These are phyloP conservation scores for Lasaia peninsularis DNA, from an alignment of 1,140 invertebrate genomes.

Conservation along the genomic window DNA sequence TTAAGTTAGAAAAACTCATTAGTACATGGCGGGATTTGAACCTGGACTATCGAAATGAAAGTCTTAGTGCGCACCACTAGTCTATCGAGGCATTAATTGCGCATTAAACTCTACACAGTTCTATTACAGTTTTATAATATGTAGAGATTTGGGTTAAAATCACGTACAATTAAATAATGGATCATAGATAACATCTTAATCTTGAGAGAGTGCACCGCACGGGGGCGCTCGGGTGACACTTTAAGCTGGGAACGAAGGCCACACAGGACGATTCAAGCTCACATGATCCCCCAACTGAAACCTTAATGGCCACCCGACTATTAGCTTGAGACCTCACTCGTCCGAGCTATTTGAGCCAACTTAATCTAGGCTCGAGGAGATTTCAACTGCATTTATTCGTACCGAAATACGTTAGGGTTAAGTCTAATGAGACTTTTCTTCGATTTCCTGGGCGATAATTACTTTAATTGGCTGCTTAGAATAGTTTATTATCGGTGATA, in stretches of 20 bases:
- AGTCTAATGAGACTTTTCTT: too few relatives aligned
- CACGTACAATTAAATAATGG: background rate
- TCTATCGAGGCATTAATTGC: too few relatives aligned
- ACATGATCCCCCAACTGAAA: constrained; percentile 36
- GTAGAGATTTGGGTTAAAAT: background rate
- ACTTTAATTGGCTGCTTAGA: too few relatives aligned
- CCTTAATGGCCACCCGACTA: constrained; percentile 40
- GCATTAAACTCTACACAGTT: too few relatives aligned
- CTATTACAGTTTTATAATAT: background rate
- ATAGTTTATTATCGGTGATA: too few relatives aligned
- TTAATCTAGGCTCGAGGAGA: constrained; percentile 39
- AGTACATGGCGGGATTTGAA: too few relatives aligned
- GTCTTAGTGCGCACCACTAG: too few relatives aligned
- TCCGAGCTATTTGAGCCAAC: constrained; percentile 30
- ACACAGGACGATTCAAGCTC: constrained; percentile 22
- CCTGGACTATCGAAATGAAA: too few relatives aligned
- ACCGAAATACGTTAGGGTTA: too few relatives aligned
- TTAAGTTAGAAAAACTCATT: too few relatives aligned
- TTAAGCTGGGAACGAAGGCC: constrained; percentile 12
- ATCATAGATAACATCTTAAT: constrained; percentile 5
- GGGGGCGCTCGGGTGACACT: constrained; percentile 11
- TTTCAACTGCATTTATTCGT: constrained; percentile 29
- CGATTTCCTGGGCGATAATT: too few relatives aligned
- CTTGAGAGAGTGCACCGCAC: background rate
- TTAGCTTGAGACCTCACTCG: constrained; percentile 34